Evolutionary conservation across 1,140 invertebrate species (phyloP).

Genomic region (Neotoxoptera formosana): DNA sequence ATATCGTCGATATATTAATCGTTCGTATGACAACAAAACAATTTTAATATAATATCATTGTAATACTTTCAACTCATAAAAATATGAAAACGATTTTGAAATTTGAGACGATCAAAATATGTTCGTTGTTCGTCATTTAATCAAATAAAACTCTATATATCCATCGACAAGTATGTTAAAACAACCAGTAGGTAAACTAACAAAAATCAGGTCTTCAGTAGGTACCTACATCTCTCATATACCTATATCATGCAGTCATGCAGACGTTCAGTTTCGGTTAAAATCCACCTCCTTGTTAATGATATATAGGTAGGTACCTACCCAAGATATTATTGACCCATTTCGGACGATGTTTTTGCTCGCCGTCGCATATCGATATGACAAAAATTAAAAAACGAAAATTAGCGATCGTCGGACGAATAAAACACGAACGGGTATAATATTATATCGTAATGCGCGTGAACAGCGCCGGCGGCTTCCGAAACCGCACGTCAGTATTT

Average conservation of each 20-base stretch:
- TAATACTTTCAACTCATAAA: no score
- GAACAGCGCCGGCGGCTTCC: not conserved
- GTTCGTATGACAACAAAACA: not conserved
- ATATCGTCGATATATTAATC: not conserved
- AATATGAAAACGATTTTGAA: no score
- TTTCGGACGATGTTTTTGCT: no score
- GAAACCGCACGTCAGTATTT: not conserved
- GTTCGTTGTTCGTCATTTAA: no score
- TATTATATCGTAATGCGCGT: not conserved
- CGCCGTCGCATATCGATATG: no score
- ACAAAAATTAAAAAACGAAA: not conserved
- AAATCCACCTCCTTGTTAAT: not conserved
- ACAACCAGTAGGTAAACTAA: not conserved
- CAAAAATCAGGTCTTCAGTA: not conserved
- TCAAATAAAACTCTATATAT: not conserved
- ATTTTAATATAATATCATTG: not conserved
- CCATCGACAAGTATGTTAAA: not conserved
- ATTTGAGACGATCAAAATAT: no score
- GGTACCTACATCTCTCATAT: no score
- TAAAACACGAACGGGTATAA: not conserved
- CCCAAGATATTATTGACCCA: no score
- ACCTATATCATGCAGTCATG: no score
- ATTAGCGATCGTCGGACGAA: not conserved
- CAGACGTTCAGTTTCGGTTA: not conserved
- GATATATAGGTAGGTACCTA: no score